A percentile compares a stretch with the other conserved stretches of the same genome.
Evolutionary conservation across 2,113 vertebrate genomes (phyloP).

Genomic region (Circaetus cinerascens): DNA sequence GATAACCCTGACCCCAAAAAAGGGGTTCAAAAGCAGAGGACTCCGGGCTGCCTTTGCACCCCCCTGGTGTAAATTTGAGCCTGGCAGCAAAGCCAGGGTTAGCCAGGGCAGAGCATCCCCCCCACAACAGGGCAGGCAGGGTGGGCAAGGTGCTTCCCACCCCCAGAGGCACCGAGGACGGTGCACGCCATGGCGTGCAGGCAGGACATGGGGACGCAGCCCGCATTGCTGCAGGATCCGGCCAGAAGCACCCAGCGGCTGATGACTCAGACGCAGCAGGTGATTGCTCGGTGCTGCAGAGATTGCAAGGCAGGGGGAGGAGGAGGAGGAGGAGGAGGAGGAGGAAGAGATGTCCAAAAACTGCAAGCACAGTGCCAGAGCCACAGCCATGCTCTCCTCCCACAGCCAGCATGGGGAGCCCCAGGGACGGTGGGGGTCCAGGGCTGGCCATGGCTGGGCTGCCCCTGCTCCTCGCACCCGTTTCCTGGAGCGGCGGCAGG

Average conservation of each 20-base stretch:
- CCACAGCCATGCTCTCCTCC: not conserved
- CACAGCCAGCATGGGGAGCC: not conserved
- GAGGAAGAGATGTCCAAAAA: not conserved
- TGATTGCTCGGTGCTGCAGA: not conserved
- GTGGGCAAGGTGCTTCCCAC: not conserved
- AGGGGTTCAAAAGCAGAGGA: not conserved
- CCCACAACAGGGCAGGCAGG: not conserved
- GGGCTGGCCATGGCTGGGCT: not conserved
- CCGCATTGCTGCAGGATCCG: not conserved
- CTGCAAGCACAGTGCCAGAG: not conserved
- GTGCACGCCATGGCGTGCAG: rapidly evolving
- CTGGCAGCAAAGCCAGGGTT: not conserved
- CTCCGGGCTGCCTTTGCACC: not conserved
- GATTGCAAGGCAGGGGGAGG: not conserved
- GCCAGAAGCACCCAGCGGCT: not conserved
- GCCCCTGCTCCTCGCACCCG: not conserved
- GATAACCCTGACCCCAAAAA: not conserved
- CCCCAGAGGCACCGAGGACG: not conserved
- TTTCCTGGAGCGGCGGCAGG: conserved; percentile 57
- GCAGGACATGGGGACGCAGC: not conserved
- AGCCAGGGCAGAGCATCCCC: not conserved
- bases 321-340: not conserved
- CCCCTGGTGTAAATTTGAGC: not conserved
- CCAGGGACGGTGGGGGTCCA: rapidly evolving
- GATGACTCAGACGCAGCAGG: conserved; percentile 48